Percentiles rank a stretch among this genome's conserved stretches.
Conservation (phyloP, 2,888 invertebrate genomes). For the Patella pellucida region DNA sequence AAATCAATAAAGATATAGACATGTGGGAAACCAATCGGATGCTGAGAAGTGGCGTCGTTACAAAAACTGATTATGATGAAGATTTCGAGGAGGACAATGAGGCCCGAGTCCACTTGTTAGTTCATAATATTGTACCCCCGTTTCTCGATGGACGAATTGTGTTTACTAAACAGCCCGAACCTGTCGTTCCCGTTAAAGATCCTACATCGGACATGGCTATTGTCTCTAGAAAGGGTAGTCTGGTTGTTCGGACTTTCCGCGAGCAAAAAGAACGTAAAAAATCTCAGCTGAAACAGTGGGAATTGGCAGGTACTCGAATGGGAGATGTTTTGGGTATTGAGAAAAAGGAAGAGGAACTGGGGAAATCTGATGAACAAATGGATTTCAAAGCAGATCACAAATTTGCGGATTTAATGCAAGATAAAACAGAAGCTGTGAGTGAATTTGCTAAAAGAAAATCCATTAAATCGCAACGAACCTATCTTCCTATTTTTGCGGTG, state of each 20-base stretch:
- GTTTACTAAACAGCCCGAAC: constrained; percentile 98
- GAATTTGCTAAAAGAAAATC: constrained; percentile 90
- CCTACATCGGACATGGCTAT: constrained; percentile 98
- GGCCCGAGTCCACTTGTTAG: constrained; percentile 93
- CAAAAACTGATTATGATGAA: constrained; percentile 79
- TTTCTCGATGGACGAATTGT: constrained; percentile 98
- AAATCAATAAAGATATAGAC: constrained; percentile 98
- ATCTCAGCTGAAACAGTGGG: constrained; percentile 99
- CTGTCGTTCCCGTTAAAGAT: constrained; percentile 95
- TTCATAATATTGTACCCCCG: constrained; percentile 98
- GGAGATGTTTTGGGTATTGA: constrained; percentile 97
- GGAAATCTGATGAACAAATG: constrained; percentile 72
- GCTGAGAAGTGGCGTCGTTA: constrained; percentile 90
- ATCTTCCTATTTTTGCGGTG: constrained; percentile 94
- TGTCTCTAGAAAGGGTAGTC: constrained; percentile 89
- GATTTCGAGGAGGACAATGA: constrained; percentile 93
- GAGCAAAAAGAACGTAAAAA: constrained; percentile 97
- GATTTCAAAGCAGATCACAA: constrained; percentile 95
- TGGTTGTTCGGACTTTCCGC: constrained; percentile 88
- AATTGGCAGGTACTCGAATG: constrained; percentile 93
- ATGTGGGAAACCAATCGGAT: constrained; percentile 98
- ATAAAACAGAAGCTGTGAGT: constrained; percentile 77
- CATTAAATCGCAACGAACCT: constrained; percentile 85
- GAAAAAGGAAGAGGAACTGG: constrained; percentile 79
- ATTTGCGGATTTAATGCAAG: constrained; percentile 92